Conservation (phyloP, 2,888 invertebrate species). For the Pseudeuparius sepicola region DNA sequence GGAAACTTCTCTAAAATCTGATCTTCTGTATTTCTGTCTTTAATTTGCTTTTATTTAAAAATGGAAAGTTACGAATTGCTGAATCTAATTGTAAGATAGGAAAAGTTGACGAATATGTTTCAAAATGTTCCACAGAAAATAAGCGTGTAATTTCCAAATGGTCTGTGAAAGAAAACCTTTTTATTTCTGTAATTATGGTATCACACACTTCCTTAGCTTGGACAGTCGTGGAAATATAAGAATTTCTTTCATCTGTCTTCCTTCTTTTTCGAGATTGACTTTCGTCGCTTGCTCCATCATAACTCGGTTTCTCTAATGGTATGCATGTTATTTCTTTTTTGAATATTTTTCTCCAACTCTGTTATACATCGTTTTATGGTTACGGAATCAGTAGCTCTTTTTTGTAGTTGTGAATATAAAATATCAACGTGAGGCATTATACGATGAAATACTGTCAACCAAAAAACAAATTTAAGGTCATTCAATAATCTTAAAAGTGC, state of each 20-base stretch:
- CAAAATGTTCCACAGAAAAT: constrained; percentile 22
- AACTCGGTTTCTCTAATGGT: constrained; percentile 11
- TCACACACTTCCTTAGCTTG: constrained; percentile 24
- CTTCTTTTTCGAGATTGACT: constrained; percentile 11
- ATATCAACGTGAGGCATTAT: constrained; percentile 25
- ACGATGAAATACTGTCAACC: constrained; percentile 22
- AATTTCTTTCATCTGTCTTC: constrained; percentile 6
- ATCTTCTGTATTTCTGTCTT: constrained; percentile 23
- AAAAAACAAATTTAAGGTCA: constrained; percentile 21
- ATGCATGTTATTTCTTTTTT: constrained; percentile 15
- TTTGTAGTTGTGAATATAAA: constrained; percentile 22
- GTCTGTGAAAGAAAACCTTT: constrained; percentile 23
- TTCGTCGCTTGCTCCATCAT: background rate
- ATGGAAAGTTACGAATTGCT: constrained; percentile 18
- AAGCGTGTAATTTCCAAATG: constrained; percentile 24
- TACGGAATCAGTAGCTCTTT: constrained; percentile 12
- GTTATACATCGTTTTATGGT: constrained; percentile 7
- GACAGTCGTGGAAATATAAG: constrained; percentile 8
- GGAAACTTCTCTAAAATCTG: constrained; percentile 21
- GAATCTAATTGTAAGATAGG: constrained; percentile 18
- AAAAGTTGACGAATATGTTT: constrained; percentile 19
- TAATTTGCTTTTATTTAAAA: constrained; percentile 22
- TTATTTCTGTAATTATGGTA: constrained; percentile 20
- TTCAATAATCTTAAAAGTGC: constrained; percentile 8
- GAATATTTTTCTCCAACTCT: constrained; percentile 12